Base-by-base conservation (phyloP, 2,797 vertebrate genomes). In the Chromis chromis region DNA sequence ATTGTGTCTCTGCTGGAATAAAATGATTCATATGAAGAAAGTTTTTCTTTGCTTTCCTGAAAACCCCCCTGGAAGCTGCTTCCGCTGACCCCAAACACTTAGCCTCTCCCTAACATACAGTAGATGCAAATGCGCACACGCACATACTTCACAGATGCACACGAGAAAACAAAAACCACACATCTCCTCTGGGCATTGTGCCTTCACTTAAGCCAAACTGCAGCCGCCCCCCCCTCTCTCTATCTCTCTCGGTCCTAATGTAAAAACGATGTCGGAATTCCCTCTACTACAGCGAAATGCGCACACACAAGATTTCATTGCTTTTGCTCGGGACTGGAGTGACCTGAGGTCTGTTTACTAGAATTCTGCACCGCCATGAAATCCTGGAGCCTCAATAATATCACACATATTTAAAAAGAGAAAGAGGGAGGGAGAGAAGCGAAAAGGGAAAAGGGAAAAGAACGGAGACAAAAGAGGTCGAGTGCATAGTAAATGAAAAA, bases 291-390 rank as follows among this genome's bases (percentile, higher is more conserved):
- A 69, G 44, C 11, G 3, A 74, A 84, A 83, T 25, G 46, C 57
- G 53, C 28, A 70, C 65, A 81, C 42, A 22, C 44, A 46, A 19
- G 9, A 76, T 79, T 79, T 74, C 54, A 64, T 53, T 62, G 28
- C 55, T 72, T 31, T 74, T 81, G 74, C 85, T 65, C 54, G 21
- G 65, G 61, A 82, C 79, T 67, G 10, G 36, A 69, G 59, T 60
- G 83, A 91, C 88, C 83, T 4, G 19, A 40, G 68, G 75, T 76
- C 72, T 89, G 85, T 91, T 92, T 86, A 89, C 83, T 46, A 36
- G 70, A 86, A 79, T 80, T 84, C 72, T 86, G 80, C 85, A 83
- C 85, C 74, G 46, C 65, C 79, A 52, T 76, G 81, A 85, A 82
- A 60, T 88, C 73, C 77, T 67, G 36, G 55, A 77, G 76, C 72